A percentile compares a stretch with the other conserved stretches of the same genome.
Conservation (phyloP, 2,113 vertebrate species). For the Emydocephalus ijimae region DNA sequence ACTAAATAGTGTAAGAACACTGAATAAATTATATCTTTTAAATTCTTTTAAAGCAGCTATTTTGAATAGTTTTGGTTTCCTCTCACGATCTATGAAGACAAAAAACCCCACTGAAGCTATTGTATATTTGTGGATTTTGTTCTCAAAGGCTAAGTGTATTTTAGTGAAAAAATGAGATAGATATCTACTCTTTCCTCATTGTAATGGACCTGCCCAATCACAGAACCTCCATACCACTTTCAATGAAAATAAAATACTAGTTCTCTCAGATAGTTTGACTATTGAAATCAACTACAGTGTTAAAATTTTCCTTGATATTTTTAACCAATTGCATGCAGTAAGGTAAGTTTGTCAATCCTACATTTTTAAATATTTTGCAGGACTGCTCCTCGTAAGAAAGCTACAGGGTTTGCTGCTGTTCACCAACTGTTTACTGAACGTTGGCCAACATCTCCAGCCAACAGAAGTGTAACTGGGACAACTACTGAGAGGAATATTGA, state of each 20-base stretch:
- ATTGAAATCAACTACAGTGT: background rate
- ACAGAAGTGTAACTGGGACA: conserved; percentile 78
- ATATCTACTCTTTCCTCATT: background rate
- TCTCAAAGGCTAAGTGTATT: background rate
- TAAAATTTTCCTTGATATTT: background rate
- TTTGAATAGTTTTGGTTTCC: background rate
- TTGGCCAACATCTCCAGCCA: conserved; percentile 82
- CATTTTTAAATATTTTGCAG: conserved; percentile 58
- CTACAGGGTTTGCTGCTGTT: conserved; percentile 87
- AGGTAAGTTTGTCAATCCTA: background rate
- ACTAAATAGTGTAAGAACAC: background rate
- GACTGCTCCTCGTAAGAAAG: conserved; percentile 79
- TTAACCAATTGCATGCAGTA: background rate
- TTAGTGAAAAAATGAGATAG: background rate
- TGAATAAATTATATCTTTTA: background rate
- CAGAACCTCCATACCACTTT: background rate
- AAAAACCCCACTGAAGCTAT: background rate
- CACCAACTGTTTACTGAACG: conserved; percentile 92
- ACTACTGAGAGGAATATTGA: conserved; percentile 93
- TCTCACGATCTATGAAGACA: background rate
- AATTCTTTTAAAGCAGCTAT: background rate
- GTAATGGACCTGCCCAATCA: background rate
- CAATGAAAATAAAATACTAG: background rate
- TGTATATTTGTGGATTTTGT: background rate
- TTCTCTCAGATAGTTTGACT: background rate